These are phyloP conservation scores for Saxicola maurus DNA, from an alignment of 2,797 vertebrate genomes.

Conservation along the genomic window DNA sequence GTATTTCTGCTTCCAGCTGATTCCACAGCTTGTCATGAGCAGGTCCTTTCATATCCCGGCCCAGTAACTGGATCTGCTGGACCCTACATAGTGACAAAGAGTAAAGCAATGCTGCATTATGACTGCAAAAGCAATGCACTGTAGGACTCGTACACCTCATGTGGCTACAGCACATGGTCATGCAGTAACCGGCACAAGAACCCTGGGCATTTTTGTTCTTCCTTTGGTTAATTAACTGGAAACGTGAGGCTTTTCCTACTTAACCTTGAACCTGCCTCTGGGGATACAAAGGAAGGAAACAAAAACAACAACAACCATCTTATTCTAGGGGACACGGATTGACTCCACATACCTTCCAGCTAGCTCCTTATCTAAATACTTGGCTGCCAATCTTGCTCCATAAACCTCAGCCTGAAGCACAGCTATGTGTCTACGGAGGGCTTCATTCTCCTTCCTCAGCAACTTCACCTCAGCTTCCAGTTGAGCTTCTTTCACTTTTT, in stretches of 20 bases:
- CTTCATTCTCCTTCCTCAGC: constrained; percentile 92
- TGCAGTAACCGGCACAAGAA: fast-evolving
- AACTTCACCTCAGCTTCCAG: constrained; percentile 89
- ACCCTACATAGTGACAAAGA: constrained; percentile 73
- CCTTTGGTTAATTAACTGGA: not conserved
- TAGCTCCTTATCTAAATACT: constrained; percentile 96
- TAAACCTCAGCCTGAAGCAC: constrained; percentile 97
- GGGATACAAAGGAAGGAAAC: not conserved
- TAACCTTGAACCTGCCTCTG: not conserved
- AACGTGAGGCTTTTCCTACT: not conserved
- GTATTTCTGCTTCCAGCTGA: constrained; percentile 97
- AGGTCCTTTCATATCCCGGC: constrained; percentile 97
- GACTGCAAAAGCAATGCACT: not conserved
- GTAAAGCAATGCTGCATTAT: not conserved
- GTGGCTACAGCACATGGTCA: not conserved
- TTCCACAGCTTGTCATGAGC: constrained; percentile 99
- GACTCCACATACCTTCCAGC: constrained; percentile 85
- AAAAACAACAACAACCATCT: not conserved
- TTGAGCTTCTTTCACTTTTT: constrained; percentile 88
- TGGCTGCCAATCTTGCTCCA: constrained; percentile 92
- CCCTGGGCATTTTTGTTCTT: not conserved
- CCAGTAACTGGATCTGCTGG: constrained; percentile 95
- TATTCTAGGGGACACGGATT: not conserved
- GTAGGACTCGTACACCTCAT: not conserved
- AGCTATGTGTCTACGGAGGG: constrained; percentile 93